phyloP scores from a whole-genome alignment of 2,113 vertebrate genomes.

The Hiodon alosoides region DNA sequence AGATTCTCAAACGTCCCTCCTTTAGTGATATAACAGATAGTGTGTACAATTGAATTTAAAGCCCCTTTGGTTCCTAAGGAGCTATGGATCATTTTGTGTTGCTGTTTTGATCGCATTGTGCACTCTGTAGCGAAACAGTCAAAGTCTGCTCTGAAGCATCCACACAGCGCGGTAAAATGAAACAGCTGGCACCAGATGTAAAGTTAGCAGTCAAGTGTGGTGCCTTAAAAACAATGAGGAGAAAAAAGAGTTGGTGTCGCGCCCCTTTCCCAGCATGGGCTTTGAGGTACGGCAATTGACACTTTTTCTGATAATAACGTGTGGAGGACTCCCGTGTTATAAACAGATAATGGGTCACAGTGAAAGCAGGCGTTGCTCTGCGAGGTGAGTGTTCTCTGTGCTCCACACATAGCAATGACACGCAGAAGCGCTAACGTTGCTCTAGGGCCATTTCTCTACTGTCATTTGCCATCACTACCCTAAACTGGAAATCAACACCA shows the following conservation, averaged over 20 bases:
- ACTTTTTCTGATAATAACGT: slow-evolving; percentile 54
- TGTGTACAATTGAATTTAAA: slow-evolving; percentile 59
- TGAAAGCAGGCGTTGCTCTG: slow-evolving; percentile 14
- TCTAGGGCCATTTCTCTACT: not conserved
- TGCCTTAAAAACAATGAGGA: slow-evolving; percentile 51
- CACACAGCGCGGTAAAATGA: slow-evolving; percentile 56
- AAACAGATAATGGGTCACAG: slow-evolving; percentile 38
- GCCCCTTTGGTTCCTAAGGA: slow-evolving; percentile 56
- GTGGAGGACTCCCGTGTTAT: slow-evolving; percentile 46
- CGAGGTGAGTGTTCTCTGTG: slow-evolving; percentile 7
- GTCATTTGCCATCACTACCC: not conserved
- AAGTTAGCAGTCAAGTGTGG: slow-evolving; percentile 58
- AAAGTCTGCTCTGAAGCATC: slow-evolving; percentile 68
- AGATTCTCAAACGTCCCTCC: slow-evolving; percentile 24
- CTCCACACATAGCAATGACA: not conserved
- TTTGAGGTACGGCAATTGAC: slow-evolving; percentile 56
- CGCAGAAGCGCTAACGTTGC: not conserved
- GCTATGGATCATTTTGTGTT: slow-evolving; percentile 59
- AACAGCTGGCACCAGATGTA: slow-evolving; percentile 71
- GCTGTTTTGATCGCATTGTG: slow-evolving; percentile 52
- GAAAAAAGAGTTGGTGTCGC: slow-evolving; percentile 55
- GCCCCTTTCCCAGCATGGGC: slow-evolving; percentile 58
- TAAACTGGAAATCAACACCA: not conserved
- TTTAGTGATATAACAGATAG: slow-evolving; percentile 42
- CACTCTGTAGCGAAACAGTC: slow-evolving; percentile 72